phyloP scores from a whole-genome alignment of 2,888 invertebrate species.

The Amblyjoppa fuscipennis region DNA sequence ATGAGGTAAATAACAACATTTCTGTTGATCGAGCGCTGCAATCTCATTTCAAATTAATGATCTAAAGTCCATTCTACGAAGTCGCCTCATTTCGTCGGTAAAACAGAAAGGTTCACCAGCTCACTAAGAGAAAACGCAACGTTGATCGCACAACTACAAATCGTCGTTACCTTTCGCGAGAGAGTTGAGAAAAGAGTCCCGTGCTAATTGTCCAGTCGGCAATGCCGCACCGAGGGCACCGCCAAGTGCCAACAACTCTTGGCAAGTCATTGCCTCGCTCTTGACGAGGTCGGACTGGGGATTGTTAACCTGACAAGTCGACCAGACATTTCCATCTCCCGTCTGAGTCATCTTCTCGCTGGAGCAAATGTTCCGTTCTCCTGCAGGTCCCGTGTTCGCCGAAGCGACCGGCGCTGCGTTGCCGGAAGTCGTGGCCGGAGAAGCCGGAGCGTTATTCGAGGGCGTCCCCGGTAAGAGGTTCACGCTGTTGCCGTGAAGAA shows the following conservation, averaged over 20 bases:
- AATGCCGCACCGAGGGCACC: conserved; percentile 96
- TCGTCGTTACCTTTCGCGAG: conserved; percentile 90
- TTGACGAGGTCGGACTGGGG: conserved; percentile 86
- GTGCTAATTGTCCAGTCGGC: conserved; percentile 94
- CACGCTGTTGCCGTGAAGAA: conserved; percentile 88
- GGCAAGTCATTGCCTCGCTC: conserved; percentile 92
- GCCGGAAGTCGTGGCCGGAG: conserved; percentile 15
- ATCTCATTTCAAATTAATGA: too few species aligned
- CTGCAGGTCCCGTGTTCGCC: conserved; percentile 77
- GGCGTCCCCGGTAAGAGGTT: conserved; percentile 80
- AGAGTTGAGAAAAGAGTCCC: conserved; percentile 93
- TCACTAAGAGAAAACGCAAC: not conserved
- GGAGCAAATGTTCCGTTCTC: conserved; percentile 90
- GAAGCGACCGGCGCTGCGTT: conserved; percentile 15
- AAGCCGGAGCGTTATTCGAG: conserved; percentile 2
- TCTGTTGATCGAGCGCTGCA: too few species aligned
- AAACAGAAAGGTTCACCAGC: too few species aligned
- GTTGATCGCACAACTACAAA: not conserved
- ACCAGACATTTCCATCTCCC: conserved; percentile 90
- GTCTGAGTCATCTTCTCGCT: conserved; percentile 97
- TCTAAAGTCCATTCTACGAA: too few species aligned
- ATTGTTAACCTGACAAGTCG: conserved; percentile 79
- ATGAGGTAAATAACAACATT: too few species aligned
- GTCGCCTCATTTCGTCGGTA: too few species aligned
- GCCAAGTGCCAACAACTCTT: conserved; percentile 95